A percentile compares a stretch with the other conserved stretches of the same genome.
phyloP scores from a whole-genome alignment of 2,113 vertebrate species.

The Semnornis frantzii region DNA sequence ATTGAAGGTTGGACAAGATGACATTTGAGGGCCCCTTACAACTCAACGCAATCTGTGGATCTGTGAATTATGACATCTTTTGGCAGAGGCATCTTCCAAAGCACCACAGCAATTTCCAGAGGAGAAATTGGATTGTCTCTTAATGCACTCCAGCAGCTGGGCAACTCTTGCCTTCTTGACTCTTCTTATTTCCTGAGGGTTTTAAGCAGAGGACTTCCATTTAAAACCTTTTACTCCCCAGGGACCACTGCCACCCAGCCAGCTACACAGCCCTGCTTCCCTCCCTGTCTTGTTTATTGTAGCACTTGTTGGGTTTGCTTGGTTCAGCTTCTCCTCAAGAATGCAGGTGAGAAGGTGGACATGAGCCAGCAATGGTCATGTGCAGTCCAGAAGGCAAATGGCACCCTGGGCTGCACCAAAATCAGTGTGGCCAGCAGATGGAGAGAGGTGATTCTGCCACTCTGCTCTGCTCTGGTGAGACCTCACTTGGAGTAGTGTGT shows the following conservation, averaged over 20 bases:
- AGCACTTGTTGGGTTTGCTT: constrained; percentile 56
- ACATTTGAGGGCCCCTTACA: no score
- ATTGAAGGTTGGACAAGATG: no score
- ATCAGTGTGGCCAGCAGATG: no score
- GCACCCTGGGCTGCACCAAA: no score
- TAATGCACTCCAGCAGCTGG: constrained; percentile 67
- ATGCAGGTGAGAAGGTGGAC: no score
- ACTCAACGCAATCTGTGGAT: no score
- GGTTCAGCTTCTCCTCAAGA: neutral
- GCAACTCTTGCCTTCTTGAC: constrained; percentile 70
- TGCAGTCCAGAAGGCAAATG: no score
- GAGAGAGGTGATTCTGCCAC: no score
- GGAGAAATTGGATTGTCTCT: constrained; percentile 72
- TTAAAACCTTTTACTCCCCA: constrained; percentile 72
- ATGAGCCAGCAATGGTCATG: no score
- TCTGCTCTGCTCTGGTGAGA: no score
- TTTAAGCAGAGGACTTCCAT: constrained; percentile 78
- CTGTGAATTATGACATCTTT: constrained; percentile 57
- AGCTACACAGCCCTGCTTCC: neutral
- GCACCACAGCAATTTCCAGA: constrained; percentile 59
- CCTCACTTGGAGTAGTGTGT: no score
- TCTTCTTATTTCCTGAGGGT: constrained; percentile 73
- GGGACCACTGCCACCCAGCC: constrained; percentile 38
- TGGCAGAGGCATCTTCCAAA: constrained; percentile 65
- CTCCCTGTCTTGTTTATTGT: constrained; percentile 59